Percentiles rank a stretch among this genome's conserved stretches.
Conservation (phyloP, 2,888 invertebrate genomes). For the Proisotoma minuta region DNA sequence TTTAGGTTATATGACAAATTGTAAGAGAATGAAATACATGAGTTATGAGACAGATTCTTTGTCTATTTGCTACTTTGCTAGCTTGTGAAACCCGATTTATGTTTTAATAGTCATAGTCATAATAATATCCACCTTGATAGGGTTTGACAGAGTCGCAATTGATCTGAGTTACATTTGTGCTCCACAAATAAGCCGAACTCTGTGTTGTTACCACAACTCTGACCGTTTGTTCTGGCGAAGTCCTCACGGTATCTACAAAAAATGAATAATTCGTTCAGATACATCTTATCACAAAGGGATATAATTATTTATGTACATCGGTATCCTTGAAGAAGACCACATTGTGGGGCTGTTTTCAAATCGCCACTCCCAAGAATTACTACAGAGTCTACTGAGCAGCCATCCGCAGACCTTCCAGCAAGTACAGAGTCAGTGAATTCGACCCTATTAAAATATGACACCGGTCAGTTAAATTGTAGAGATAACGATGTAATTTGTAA, state of each 20-base stretch:
- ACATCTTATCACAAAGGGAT: not conserved
- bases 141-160: conserved; percentile 28
- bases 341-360: conserved; percentile 35
- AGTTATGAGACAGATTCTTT: too few relatives aligned
- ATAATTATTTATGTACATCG: conserved; percentile 42
- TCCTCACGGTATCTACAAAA: conserved; percentile 33
- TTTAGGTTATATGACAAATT: too few relatives aligned
- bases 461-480: not conserved
- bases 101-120: too few relatives aligned
- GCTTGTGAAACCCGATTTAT: too few relatives aligned
- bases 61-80: too few relatives aligned
- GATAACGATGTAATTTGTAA: not conserved
- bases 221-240: conserved; percentile 20
- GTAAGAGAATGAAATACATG: too few relatives aligned
- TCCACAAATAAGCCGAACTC: conserved; percentile 41
- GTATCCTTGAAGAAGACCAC: conserved; percentile 43
- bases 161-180: conserved; percentile 35
- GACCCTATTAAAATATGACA: conserved; percentile 19
- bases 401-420: conserved; percentile 30
- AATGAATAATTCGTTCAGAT: too few relatives aligned
- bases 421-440: conserved; percentile 38
- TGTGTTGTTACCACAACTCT: conserved; percentile 37
- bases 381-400: conserved; percentile 39
- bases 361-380: conserved; percentile 36
- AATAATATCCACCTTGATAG: conserved; percentile 31